Conservation (phyloP, 2,888 invertebrate genomes). For the Eupithecia vulgata region DNA sequence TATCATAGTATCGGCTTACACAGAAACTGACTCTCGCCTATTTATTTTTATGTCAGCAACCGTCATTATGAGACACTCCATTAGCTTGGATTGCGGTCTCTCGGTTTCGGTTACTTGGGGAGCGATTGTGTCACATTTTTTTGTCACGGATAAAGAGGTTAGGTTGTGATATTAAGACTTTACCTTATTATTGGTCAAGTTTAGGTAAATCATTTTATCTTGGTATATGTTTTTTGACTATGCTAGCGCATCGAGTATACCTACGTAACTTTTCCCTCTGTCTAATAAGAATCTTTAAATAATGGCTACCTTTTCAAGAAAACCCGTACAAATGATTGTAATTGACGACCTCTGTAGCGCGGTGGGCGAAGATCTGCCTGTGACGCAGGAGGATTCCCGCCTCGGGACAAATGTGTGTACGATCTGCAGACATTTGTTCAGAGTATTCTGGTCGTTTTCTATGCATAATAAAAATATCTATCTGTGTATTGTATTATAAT, state of each 20-base stretch:
- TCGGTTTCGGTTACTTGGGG: slow-evolving; percentile 83
- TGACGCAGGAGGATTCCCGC: too few relatives aligned
- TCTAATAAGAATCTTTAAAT: background rate
- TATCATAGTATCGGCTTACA: slow-evolving; percentile 85
- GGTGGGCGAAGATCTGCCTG: too few relatives aligned
- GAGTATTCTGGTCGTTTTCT: too few relatives aligned
- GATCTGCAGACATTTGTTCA: too few relatives aligned
- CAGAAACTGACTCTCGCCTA: slow-evolving; percentile 84
- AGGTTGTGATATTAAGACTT: slow-evolving; percentile 34
- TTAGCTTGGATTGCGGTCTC: slow-evolving; percentile 83
- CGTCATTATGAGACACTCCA: slow-evolving; percentile 85
- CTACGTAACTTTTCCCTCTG: background rate
- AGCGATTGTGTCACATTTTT: slow-evolving; percentile 72
- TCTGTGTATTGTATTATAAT: too few relatives aligned
- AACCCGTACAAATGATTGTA: too few relatives aligned
- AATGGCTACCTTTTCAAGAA: background rate
- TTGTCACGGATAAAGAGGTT: slow-evolving; percentile 60
- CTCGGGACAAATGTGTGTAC: too few relatives aligned
- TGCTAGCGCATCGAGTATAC: background rate
- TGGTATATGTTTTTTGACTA: background rate
- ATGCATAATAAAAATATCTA: too few relatives aligned
- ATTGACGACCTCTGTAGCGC: too few relatives aligned
- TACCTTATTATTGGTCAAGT: background rate
- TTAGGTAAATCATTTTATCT: background rate
- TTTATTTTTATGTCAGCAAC: slow-evolving; percentile 85